phyloP scores from a whole-genome alignment of 2,113 vertebrate genomes.

The Chionodraco myersi region DNA sequence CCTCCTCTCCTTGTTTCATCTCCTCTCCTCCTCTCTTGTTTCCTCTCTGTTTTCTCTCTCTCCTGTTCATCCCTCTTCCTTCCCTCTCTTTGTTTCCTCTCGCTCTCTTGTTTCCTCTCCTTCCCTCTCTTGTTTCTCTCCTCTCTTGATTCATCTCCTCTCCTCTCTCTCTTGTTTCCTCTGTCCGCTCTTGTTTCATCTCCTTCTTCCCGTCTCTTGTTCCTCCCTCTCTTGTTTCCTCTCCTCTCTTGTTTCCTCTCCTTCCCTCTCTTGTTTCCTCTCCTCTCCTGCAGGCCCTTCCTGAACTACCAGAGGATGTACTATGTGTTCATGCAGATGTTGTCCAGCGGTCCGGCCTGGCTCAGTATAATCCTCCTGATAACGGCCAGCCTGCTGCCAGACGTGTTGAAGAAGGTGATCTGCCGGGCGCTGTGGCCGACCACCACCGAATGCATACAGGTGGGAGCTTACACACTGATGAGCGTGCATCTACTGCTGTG shows the following conservation, averaged over 20 bases:
- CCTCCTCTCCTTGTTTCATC: background rate
- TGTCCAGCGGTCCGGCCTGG: constrained; percentile 96
- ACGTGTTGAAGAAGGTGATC: constrained; percentile 94
- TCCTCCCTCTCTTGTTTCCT: too few species aligned
- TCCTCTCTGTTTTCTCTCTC: background rate
- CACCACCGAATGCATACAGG: constrained; percentile 94
- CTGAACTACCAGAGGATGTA: constrained; percentile 99
- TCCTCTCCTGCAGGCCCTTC: constrained; percentile 89
- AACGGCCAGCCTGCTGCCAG: constrained; percentile 92
- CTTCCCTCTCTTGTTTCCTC: background rate
- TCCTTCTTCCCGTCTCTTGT: too few species aligned
- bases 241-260: background rate
- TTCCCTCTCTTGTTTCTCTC: background rate
- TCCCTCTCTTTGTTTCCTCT: too few species aligned
- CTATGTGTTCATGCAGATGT: constrained; percentile 98
- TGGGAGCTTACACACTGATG: constrained; percentile 53
- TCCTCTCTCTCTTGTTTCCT: background rate
- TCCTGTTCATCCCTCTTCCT: too few species aligned
- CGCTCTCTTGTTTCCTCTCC: too few species aligned
- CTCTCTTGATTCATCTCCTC: too few species aligned
- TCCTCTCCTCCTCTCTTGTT: too few species aligned
- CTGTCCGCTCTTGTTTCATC: background rate
- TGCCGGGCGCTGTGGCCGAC: constrained; percentile 94
- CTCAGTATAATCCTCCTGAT: constrained; percentile 93
- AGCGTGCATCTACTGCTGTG: background rate